Percentiles rank a stretch among this genome's conserved stretches.
These are phyloP conservation scores for Bubo bubo DNA, from an alignment of 2,113 vertebrate genomes.

Conservation along the genomic window DNA sequence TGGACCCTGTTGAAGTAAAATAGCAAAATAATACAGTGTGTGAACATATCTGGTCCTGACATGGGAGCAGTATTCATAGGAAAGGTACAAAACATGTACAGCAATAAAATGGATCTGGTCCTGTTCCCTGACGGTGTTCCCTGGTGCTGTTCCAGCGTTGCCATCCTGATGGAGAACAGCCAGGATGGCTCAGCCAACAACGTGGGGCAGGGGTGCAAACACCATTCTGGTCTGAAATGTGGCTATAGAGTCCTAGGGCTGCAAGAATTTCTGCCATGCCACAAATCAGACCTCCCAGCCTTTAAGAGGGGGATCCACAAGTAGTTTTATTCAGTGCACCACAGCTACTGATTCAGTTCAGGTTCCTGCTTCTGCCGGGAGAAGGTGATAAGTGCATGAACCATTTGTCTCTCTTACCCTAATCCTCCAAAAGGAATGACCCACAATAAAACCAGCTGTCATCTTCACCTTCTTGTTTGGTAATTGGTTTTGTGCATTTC, in stretches of 20 bases:
- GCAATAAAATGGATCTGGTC: neutral
- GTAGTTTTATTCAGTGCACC: neutral
- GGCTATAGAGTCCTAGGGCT: neutral
- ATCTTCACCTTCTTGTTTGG: neutral
- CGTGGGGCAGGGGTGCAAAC: rapidly evolving
- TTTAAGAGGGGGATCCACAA: neutral
- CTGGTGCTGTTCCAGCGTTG: neutral
- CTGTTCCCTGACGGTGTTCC: neutral
- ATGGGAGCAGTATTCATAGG: neutral
- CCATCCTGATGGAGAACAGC: neutral
- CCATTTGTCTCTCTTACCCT: neutral
- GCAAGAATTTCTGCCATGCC: rapidly evolving
- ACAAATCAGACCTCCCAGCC: neutral
- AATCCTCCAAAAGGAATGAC: neutral
- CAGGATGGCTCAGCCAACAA: neutral
- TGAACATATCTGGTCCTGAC: neutral
- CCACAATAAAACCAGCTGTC: neutral
- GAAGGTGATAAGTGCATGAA: neutral
- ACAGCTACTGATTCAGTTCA: neutral
- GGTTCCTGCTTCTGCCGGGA: neutral
- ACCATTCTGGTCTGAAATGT: rapidly evolving
- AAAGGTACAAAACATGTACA: neutral
- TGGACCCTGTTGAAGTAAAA: neutral
- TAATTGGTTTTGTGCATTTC: neutral
- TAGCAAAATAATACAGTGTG: neutral